phyloP scores from a whole-genome alignment of 2,113 vertebrate genomes.

The Gallinago undulata region DNA sequence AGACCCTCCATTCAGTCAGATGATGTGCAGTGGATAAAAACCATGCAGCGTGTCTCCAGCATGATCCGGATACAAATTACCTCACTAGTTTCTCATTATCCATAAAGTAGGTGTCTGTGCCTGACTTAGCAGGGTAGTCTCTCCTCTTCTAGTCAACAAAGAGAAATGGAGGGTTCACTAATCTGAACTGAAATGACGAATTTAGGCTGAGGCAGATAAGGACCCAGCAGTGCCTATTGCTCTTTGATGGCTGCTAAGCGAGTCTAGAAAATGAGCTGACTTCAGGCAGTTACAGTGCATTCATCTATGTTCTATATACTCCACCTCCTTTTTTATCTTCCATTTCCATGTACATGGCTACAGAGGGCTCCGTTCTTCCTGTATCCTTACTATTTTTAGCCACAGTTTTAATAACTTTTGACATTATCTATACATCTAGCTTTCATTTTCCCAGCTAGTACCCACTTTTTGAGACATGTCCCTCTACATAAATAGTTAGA shows the following conservation, averaged over 20 bases:
- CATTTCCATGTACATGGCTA: background rate
- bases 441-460: background rate
- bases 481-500: background rate
- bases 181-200: background rate
- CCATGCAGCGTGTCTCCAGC: background rate
- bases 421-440: background rate
- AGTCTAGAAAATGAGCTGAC: background rate
- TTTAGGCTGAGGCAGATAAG: background rate
- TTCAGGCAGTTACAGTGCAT: background rate
- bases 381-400: background rate
- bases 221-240: background rate
- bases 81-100: background rate
- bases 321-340: background rate
- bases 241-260: background rate
- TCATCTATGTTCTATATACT: background rate
- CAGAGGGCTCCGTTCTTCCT: background rate
- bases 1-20: background rate
- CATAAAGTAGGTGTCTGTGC: background rate
- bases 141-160: background rate
- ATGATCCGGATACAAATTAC: background rate
- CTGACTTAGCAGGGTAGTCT: background rate
- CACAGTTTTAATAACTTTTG: background rate
- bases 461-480: background rate
- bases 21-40: background rate
- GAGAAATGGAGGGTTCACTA: background rate